Conservation (phyloP, 2,113 vertebrate genomes). For the Cariama cristata region DNA sequence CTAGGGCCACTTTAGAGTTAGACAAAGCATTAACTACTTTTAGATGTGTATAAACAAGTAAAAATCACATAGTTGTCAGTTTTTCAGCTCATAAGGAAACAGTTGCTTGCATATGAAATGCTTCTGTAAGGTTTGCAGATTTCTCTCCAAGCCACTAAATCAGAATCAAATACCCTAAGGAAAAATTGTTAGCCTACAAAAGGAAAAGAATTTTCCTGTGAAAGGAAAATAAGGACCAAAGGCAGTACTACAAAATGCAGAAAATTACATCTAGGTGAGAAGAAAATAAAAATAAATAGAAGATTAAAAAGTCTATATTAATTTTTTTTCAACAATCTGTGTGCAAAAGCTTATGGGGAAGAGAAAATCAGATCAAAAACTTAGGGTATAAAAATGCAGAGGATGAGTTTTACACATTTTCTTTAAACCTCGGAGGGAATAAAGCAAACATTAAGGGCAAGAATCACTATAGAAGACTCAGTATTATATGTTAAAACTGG, state of each 20-base stretch:
- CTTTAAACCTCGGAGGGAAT: neutral
- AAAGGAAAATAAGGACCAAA: neutral
- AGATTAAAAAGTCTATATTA: neutral
- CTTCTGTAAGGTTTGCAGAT: neutral
- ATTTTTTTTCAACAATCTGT: neutral
- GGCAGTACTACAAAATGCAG: neutral
- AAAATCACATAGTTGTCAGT: neutral
- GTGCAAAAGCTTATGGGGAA: neutral
- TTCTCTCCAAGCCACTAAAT: neutral
- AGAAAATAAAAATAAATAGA: neutral
- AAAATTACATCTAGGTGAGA: neutral
- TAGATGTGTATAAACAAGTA: neutral
- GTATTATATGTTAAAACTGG: neutral
- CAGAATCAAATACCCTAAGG: neutral
- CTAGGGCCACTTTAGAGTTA: neutral
- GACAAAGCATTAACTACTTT: neutral
- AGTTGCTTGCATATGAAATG: neutral
- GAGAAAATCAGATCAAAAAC: neutral
- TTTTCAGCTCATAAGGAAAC: neutral
- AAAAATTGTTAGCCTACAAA: neutral
- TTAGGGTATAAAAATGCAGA: neutral
- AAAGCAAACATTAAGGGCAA: neutral
- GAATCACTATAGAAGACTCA: neutral
- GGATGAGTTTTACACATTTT: neutral
- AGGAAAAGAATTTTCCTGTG: neutral